Conservation (phyloP, 2,797 vertebrate genomes). For the Ctenopoma kingsleyae region DNA sequence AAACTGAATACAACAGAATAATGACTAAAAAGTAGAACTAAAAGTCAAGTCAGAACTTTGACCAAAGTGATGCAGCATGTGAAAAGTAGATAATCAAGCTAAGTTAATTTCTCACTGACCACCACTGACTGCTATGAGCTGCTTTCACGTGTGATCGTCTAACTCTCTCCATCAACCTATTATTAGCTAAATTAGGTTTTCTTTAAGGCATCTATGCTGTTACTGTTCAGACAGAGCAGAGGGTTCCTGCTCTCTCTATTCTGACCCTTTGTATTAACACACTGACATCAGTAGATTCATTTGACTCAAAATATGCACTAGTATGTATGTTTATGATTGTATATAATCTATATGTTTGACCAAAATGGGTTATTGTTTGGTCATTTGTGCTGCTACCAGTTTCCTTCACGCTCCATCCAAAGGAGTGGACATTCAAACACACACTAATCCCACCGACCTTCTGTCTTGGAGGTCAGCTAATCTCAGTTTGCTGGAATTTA, state of each 20-base stretch:
- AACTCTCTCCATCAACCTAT: slow-evolving; percentile 43
- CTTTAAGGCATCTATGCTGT: slow-evolving; percentile 35
- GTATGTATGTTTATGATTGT: not conserved
- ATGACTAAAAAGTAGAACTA: not conserved
- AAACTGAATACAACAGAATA: too few species aligned
- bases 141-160: slow-evolving; percentile 53
- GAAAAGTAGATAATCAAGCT: slow-evolving; percentile 47
- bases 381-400: not conserved
- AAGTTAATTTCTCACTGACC: slow-evolving; percentile 52
- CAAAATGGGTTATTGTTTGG: not conserved
- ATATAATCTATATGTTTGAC: not conserved
- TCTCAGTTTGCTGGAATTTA: slow-evolving; percentile 33
- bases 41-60: too few species aligned
- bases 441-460: slow-evolving; percentile 7
- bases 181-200: slow-evolving; percentile 58
- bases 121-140: slow-evolving; percentile 53
- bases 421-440: not conserved
- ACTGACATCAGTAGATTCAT: not conserved
- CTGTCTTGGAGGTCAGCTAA: slow-evolving; percentile 30
- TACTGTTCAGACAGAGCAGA: slow-evolving; percentile 50
- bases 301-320: not conserved
- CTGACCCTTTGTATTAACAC: not conserved
- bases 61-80: slow-evolving; percentile 37
- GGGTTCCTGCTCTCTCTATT: not conserved
- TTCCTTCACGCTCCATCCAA: not conserved